Conservation (phyloP, 1,140 invertebrate genomes). For the Euglossa dilemma region DNA sequence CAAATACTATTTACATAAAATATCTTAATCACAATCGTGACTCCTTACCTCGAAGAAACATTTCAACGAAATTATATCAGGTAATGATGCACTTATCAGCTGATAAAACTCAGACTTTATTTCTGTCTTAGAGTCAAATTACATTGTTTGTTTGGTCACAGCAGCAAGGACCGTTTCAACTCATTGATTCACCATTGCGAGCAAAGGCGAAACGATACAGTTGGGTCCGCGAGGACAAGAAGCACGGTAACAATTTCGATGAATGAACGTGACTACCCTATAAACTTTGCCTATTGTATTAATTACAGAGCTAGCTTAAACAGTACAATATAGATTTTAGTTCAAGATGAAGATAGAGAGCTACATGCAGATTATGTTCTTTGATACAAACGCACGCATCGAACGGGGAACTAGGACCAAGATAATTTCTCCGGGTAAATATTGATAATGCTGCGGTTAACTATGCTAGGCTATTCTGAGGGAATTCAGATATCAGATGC, state of each 20-base stretch:
- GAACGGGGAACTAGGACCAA: neutral
- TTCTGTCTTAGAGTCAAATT: too few relatives aligned
- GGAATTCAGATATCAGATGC: neutral
- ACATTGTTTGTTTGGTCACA: too few relatives aligned
- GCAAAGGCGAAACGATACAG: neutral
- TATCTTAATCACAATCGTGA: too few relatives aligned
- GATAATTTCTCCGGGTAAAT: slow-evolving; percentile 19
- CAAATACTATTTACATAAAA: too few relatives aligned
- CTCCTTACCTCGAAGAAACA: too few relatives aligned
- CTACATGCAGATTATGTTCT: neutral
- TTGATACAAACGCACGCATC: slow-evolving; percentile 2
- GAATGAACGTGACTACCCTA: neutral
- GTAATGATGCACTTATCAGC: too few relatives aligned
- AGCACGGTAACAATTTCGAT: slow-evolving; percentile 33
- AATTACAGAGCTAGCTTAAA: slow-evolving; percentile 13
- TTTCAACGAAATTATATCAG: too few relatives aligned
- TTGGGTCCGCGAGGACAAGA: neutral
- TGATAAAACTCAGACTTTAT: too few relatives aligned
- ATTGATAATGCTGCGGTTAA: slow-evolving; percentile 11
- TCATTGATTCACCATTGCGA: neutral
- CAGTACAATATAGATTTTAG: neutral
- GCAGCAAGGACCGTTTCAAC: too few relatives aligned
- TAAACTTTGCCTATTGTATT: slow-evolving; percentile 4
- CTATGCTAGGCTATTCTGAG: neutral
- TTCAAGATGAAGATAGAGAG: neutral